Conservation (phyloP, 1,140 invertebrate genomes). For the Glossosoma conforme region DNA sequence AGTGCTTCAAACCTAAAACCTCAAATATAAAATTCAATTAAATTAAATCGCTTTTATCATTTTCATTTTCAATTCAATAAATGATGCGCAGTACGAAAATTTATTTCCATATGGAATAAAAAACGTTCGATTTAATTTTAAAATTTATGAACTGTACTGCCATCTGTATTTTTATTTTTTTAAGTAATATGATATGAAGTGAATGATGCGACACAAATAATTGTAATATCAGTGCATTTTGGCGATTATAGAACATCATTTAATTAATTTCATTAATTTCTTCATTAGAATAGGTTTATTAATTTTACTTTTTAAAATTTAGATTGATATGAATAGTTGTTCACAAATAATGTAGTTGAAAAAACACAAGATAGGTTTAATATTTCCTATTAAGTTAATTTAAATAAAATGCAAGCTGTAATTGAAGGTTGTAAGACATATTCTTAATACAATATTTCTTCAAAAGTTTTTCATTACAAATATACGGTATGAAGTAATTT, state of each 20-base stretch:
- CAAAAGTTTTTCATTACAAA: too few relatives aligned
- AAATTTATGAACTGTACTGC: neutral
- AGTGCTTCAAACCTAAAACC: too few relatives aligned
- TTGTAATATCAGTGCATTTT: constrained; percentile 17
- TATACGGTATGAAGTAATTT: too few relatives aligned
- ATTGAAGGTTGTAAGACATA: neutral
- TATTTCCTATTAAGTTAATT: constrained; percentile 4
- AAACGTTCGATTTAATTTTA: neutral
- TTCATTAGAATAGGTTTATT: neutral
- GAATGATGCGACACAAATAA: too few relatives aligned
- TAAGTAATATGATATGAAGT: neutral
- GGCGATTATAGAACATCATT: constrained; percentile 16
- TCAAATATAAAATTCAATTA: too few relatives aligned
- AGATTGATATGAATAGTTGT: constrained; percentile 8
- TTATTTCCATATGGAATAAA: neutral
- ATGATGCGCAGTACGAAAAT: neutral
- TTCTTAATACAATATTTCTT: too few relatives aligned
- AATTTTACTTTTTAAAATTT: neutral
- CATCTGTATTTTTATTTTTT: neutral
- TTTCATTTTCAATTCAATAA: neutral
- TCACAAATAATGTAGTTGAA: neutral
- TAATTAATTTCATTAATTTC: too few relatives aligned
- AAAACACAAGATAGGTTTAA: neutral
- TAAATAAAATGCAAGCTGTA: neutral
- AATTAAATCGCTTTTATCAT: neutral